Base-by-base conservation (phyloP, 35 echinoderm and acorn worm genomes). In the Apostichopus japonicus region DNA sequence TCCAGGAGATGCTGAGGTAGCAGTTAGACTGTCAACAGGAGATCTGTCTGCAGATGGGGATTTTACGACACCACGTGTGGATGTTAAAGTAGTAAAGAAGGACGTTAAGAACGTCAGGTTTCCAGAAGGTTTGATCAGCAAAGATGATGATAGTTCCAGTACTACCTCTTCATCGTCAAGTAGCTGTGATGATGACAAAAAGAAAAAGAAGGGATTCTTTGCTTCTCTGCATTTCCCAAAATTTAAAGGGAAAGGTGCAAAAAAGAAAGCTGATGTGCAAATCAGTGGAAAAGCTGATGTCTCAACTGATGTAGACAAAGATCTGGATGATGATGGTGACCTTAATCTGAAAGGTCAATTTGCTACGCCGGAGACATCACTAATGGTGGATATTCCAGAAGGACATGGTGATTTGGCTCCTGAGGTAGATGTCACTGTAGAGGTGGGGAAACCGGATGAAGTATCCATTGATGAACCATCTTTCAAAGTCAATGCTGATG, bases 181-280 rank as follows among this genome's bases (percentile, higher is more conserved):
- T 59, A 54, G 10, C 8, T 6, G 10, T 10, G 59, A n/a, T 17
- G 83, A 59, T 56, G 59, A 87, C 27, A 80, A 87, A 55, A 87
- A 87, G 54, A 87, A 87, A 61, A 87, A 87, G 83, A 87, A 87
- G 56, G 83, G 83, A 87, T 65, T 87, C 16, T 87, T 87, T 55
- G 83, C 54, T 54, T 56, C 54, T 22, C 1, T 87, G 13, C 83
- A 87, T 61, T 24, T 87, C 10, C 83, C 86, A 1, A 89, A 89
- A 62, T 89, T 89, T 73, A 65, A 65, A 23, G 86, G 61, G 19
- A 89, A 84, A 57, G 81, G 81, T 84, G 5, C 19, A n/a, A 59
- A 22, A 11, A 55, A 58, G 81, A 84, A 84, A 84, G 4, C 81
- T 23, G 56, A 24, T 53, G 53, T 56, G 54, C 8, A 82, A 56